Evolutionary conservation across 2,113 vertebrate genomes (phyloP), one percentile per base, ranked within the genome.

Genomic region (Rhinogobius similis): DNA sequence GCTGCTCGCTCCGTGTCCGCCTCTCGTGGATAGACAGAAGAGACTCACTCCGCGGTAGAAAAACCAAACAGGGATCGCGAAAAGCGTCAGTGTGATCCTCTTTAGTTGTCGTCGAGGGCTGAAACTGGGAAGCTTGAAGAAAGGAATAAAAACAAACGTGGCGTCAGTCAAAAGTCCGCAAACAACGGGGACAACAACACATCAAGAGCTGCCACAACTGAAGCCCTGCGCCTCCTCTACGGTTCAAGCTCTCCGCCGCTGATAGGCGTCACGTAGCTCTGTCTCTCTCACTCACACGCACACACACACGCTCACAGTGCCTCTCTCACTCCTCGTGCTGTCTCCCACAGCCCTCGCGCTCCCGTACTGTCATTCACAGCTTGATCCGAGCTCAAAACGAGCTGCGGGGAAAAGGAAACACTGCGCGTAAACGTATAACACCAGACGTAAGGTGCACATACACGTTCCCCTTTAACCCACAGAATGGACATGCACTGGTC

Each of bases 91-190:
- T 77, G 92, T 82, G 93, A 86, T 90, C 87, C 84, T 91, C 83
- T 62, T 82, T 90, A 91, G 89, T 88, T 87, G 87, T 91, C 92
- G 91, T 90, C 89, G 91, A 89, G 72, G 92, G 87, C 95, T 93
- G 95, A 95, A 95, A 96, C 95, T 96, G 96, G 95, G 94, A 82
- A 94, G 94, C 95, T 95, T 91, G 92, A 92, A 92, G 58, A 61
- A 61, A 61, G 93, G 93, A 69, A 93, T 90, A 93, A 92, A 94
- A 93, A 86, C 91, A 95, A 94, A 94, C 87, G 93, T 92, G 91
- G 94, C 93, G 95, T 97, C 95, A 95, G 94, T 94, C 92, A 93
- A 94, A 89, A 94, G 92, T 93, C 93, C 89, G 92, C 91, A 93
- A 89, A 91, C 91, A 85, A 89, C 91, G 84, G 88, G 87, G 58